These are phyloP conservation scores for Lutraria rhynchaena DNA, from an alignment of 1,140 invertebrate genomes.

Conservation along the genomic window DNA sequence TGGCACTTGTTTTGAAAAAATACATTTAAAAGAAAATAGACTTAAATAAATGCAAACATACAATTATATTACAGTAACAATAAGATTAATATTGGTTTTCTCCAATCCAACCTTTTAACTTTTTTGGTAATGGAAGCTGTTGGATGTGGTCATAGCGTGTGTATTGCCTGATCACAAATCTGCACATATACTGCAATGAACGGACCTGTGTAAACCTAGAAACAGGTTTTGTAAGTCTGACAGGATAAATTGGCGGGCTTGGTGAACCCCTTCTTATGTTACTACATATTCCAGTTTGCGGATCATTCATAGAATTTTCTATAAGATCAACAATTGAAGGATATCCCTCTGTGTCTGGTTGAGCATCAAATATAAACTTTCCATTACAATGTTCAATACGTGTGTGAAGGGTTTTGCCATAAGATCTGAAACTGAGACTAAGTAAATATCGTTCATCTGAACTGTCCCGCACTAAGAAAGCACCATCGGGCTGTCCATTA, in stretches of 20 bases:
- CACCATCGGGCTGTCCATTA: slow-evolving; percentile 88
- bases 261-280: slow-evolving; percentile 87
- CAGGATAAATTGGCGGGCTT: slow-evolving; percentile 87
- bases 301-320: slow-evolving; percentile 87
- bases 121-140: slow-evolving; percentile 87
- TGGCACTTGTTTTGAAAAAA: no score
- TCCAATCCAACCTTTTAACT: slow-evolving; percentile 85
- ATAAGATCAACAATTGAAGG: slow-evolving; percentile 88
- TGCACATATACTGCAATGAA: slow-evolving; percentile 89
- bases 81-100: slow-evolving; percentile 79
- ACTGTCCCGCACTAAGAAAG: slow-evolving; percentile 90
- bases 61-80: no score
- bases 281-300: slow-evolving; percentile 88
- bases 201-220: slow-evolving; percentile 89
- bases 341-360: slow-evolving; percentile 87
- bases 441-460: slow-evolving; percentile 88
- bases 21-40: no score
- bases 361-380: slow-evolving; percentile 87
- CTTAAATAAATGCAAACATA: not conserved
- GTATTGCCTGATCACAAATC: slow-evolving; percentile 90
- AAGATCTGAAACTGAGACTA: slow-evolving; percentile 89
- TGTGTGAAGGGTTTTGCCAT: slow-evolving; percentile 88
- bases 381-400: slow-evolving; percentile 88
- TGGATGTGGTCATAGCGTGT: slow-evolving; percentile 88
- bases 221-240: slow-evolving; percentile 89